Evolutionary conservation across 2,113 vertebrate genomes (phyloP).

Genomic region (Paradoxurus hermaphroditus): DNA sequence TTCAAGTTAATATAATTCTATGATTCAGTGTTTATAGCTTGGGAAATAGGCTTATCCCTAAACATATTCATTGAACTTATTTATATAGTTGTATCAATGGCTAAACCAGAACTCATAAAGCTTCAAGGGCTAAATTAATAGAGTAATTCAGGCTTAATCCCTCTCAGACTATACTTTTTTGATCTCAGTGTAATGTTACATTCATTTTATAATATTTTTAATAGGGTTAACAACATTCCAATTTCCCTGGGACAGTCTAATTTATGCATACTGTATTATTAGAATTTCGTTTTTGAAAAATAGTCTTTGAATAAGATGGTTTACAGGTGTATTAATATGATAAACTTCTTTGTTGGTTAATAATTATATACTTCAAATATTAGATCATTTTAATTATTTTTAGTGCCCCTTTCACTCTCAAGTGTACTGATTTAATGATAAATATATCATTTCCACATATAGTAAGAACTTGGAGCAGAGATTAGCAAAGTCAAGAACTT

Average conservation of each 20-base stretch:
- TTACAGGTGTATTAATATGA: not conserved
- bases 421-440: not conserved
- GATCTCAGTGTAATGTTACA: not conserved
- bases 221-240: not conserved
- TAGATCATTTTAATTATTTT: conserved; percentile 33
- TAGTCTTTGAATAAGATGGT: not conserved
- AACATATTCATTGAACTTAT: not conserved
- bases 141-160: not conserved
- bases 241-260: not conserved
- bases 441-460: not conserved
- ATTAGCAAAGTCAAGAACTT: not conserved
- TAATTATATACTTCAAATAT: conserved; percentile 13
- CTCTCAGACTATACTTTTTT: not conserved
- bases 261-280: not conserved
- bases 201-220: conserved; percentile 30
- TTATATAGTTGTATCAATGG: not conserved
- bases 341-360: conserved; percentile 6
- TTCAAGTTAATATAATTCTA: not conserved
- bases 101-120: not conserved
- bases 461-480: not conserved
- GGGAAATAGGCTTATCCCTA: not conserved
- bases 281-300: conserved; percentile 37
- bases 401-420: not conserved
- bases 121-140: not conserved
- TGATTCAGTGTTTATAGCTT: not conserved